phyloP scores from a whole-genome alignment of 2,888 invertebrate genomes.

The Octodonta nipae region DNA sequence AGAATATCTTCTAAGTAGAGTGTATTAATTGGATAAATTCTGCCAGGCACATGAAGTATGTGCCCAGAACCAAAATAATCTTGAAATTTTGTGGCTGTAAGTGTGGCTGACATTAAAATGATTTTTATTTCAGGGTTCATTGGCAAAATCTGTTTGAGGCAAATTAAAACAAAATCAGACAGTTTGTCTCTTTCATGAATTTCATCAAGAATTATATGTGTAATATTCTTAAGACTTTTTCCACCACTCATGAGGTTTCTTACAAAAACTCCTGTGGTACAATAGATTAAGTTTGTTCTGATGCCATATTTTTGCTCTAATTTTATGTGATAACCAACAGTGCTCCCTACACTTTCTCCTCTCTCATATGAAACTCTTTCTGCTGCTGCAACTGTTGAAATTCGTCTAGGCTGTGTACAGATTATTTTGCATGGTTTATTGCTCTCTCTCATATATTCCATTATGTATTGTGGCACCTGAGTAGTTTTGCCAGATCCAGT shows the following conservation, averaged over 20 bases:
- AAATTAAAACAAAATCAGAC: conserved; percentile 83
- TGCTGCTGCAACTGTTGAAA: conserved; percentile 73
- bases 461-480: conserved; percentile 84
- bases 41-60: conserved; percentile 63
- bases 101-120: conserved; percentile 89
- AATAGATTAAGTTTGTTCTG: conserved; percentile 72
- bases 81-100: conserved; percentile 69
- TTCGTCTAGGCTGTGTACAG: conserved; percentile 84
- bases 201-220: conserved; percentile 86
- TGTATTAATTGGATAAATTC: conserved; percentile 58
- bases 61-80: conserved; percentile 74
- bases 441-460: conserved; percentile 56
- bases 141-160: conserved; percentile 60
- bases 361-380: conserved; percentile 66
- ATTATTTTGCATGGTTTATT: conserved; percentile 66
- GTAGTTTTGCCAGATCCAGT: conserved; percentile 94
- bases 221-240: conserved; percentile 51
- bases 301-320: conserved; percentile 73
- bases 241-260: conserved; percentile 76
- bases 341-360: conserved; percentile 38
- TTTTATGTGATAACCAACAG: conserved; percentile 66
- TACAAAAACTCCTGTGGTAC: conserved; percentile 82
- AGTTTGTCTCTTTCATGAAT: conserved; percentile 89
- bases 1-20: conserved; percentile 73
- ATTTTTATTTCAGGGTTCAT: conserved; percentile 61